Evolutionary conservation across 2,113 vertebrate genomes (phyloP).

Genomic region (Dicaeum eximium): DNA sequence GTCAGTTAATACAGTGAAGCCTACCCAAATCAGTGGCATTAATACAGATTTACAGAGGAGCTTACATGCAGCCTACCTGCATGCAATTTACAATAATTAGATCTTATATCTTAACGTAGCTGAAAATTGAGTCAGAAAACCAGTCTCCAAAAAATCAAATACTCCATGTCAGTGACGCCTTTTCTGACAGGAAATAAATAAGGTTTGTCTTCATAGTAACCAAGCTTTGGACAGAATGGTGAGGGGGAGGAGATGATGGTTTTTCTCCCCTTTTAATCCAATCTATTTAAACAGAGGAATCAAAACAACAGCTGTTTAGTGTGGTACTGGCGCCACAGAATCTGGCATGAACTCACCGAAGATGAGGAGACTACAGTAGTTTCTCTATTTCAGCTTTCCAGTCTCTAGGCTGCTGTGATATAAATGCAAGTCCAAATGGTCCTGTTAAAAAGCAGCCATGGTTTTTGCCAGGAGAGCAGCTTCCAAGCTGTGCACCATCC

Average conservation of each 20-base stretch:
- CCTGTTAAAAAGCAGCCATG: background rate
- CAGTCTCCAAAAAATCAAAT: background rate
- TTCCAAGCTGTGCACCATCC: background rate
- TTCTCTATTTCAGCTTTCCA: background rate
- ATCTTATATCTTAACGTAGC: background rate
- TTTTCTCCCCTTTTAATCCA: background rate
- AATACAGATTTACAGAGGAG: background rate
- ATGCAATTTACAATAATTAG: background rate
- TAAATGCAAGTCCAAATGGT: background rate
- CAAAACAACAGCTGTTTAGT: slow-evolving; percentile 22
- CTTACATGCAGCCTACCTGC: background rate
- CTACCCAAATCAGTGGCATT: background rate
- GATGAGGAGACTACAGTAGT: background rate
- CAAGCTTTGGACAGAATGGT: background rate
- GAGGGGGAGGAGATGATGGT: background rate
- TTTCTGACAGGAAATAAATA: background rate
- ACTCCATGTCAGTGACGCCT: background rate
- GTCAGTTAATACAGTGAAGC: background rate
- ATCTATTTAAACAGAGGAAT: background rate
- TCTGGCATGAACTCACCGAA: background rate
- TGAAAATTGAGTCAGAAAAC: background rate
- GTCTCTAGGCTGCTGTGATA: background rate
- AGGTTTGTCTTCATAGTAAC: background rate
- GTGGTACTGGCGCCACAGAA: background rate
- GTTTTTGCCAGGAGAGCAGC: background rate